Conservation (phyloP, 2,113 vertebrate genomes). For the Heptranchias perlo region DNA sequence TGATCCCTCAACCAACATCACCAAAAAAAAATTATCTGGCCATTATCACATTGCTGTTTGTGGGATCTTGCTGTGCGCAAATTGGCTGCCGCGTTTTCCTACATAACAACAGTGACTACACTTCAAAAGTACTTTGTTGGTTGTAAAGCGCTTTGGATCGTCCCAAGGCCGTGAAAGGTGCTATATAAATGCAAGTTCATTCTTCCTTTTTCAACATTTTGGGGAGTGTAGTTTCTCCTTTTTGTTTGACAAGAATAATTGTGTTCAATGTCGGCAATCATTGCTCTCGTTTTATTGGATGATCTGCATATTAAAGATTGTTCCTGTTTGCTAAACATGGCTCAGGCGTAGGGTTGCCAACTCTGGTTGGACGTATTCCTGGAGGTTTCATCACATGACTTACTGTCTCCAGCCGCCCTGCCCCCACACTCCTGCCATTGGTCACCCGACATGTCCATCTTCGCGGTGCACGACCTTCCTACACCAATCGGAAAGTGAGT, state of each 20-base stretch:
- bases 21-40: background rate
- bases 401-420: too few species aligned
- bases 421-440: too few species aligned
- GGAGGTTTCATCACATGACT: too few species aligned
- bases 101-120: background rate
- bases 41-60: background rate
- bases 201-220: background rate
- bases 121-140: background rate
- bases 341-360: background rate
- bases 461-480: too few species aligned
- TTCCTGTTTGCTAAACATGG: background rate
- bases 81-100: background rate
- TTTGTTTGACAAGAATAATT: background rate
- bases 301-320: background rate
- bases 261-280: background rate
- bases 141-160: background rate
- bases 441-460: too few species aligned
- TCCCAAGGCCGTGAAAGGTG: background rate
- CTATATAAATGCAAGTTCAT: background rate
- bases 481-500: background rate
- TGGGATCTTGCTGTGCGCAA: background rate
- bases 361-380: background rate
- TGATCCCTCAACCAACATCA: background rate
- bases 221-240: background rate
- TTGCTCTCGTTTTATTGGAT: background rate